Evolutionary conservation across 2,797 vertebrate species (phyloP), one percentile per base, ranked within the genome.

Genomic region (Phataginus tricuspis): DNA sequence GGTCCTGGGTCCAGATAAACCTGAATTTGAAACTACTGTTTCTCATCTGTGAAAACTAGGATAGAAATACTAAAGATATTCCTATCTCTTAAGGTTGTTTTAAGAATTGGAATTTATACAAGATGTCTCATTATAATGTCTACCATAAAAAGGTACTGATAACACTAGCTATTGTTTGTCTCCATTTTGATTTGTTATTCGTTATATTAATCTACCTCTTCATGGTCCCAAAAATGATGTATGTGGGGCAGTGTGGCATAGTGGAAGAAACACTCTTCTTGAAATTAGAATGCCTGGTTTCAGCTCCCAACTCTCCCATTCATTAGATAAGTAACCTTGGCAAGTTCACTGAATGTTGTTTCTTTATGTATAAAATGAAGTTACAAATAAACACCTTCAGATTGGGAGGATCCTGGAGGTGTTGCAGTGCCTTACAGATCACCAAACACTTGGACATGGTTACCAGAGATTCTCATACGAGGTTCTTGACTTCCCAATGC

Each of bases 251-350:
- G 27, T 59, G 21, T 68, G 39, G n/a, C 29, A 59, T 0, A 86
- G 15, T n/a, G 7, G 42, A 49, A 85, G 87, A 39, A 74, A 42
- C 9, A 23, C 18, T 59, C 18, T 37, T 84, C 34, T 55, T 72
- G 39, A 78, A 93, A 95, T 14, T 29, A 69, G 49, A 91, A 94
- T 86, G 34, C 25, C 57, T 96, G 29, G 19, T 39, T 94, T 96
- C 91, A 92, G 34, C 42, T 71, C 74, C 31, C 25, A 91, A 53
- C 27, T 57, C 42, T 84, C 66, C 37, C 61, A 37, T 68, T 92
- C 61, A 25, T 55, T 31, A 86, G 13, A 63, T 87, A 63, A 59
- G 51, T 63, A 91, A 93, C 51, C 29, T 34, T 51, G 59, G 34
- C 80, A 92, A 90, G 25, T 18, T 34, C 39, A 78, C n/a, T 29